Base-by-base conservation (phyloP, 1,140 invertebrate species). In the Calosoma granatense region DNA sequence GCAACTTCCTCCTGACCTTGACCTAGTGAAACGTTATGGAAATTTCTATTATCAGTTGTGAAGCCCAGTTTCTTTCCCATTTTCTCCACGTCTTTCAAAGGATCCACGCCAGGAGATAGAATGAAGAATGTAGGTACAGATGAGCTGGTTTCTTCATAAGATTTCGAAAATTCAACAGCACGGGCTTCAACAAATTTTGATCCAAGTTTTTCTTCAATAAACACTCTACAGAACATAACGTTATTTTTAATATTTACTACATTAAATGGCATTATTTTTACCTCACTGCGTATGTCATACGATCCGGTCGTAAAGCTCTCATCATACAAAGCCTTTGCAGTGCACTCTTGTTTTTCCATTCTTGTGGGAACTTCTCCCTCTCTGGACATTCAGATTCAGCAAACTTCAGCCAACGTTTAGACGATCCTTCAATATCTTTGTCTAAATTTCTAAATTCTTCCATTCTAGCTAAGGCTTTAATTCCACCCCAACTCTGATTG, bases 1-100 rank as follows among this genome's bases (percentile, higher is more conserved):
- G 93, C 93, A 0, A 97, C 86, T 2, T 85, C 74, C 74, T 97
- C 93, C 72, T 97, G 94, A 1, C 94, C 94, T 75, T 97, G 94
- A 17, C 94, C 94, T 14, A 97, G 72, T 0, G 93, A 95, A 2
- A 97, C 87, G 65, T 92, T 95, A 70, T 96, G 91, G 67, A 97
- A 92, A 69, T 92, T 95, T 51, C 82, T 81, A 58, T 81, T 80
- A 59, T 92, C 88, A 14, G 81, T 80, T 0, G 85, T 87, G 64
- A 87, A 94, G n/a, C 88, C 89, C 6, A 94, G 64, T 65, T 85
- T 81, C 62, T 82, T 82, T 1, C 90, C 91, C 19, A 90, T 69
- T 56, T 78, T 79, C 70, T 94, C 90, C 1, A 94, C 88, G 68
- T 94, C 90, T 76, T 94, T 93, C 0, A 97, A 72, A 0, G 94